Base-by-base conservation (phyloP, 2,888 invertebrate species). In the Crocallis elinguaria region DNA sequence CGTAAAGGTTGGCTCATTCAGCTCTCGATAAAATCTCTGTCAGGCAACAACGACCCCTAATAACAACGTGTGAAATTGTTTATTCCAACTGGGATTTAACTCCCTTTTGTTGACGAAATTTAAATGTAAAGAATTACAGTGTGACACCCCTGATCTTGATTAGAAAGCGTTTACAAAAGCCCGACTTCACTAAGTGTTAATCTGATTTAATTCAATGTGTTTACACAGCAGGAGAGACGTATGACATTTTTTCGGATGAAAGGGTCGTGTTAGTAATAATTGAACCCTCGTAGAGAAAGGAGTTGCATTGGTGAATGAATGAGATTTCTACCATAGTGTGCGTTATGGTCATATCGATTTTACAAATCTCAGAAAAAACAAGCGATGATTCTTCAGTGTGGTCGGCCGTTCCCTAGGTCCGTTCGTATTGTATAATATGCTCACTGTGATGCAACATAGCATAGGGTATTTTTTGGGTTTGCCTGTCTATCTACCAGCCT, bases 121-220 rank as follows among this genome's bases (percentile, higher is more conserved):
- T 76, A 80, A 84, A 84, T 83, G 81, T 82, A 84, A 85, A 85
- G 81, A 85, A 86, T 85, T 83, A 85, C 84, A 79, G 73, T 80
- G 82, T 82, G 77, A 83, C 79, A 79, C 86, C 82, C 76, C 88
- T 84, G 86, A 90, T 89, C 90, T 87, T 84, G 88, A 89, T 89
- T 82, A 78, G 75, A 80, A 79, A 77, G 75, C 76, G 78, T 73
- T 82, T 74, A 84, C 84, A 86, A 86, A 85, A 82, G 68, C 66
- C 73, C 75, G 63, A 76, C 79, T 78, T 27, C 76, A 77, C 77
- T 84, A 84, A 89, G 89, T 88, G 90, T 88, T 89, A 90, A 91
- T 90, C 90, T 86, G 88, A 89, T 89, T 87, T 85, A 79, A 83
- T 82, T 78, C 82, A 86, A 86, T 88, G 85, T 86, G 78, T 83